phyloP scores from a whole-genome alignment of 2,888 invertebrate genomes.

The Poecilus cupreus region DNA sequence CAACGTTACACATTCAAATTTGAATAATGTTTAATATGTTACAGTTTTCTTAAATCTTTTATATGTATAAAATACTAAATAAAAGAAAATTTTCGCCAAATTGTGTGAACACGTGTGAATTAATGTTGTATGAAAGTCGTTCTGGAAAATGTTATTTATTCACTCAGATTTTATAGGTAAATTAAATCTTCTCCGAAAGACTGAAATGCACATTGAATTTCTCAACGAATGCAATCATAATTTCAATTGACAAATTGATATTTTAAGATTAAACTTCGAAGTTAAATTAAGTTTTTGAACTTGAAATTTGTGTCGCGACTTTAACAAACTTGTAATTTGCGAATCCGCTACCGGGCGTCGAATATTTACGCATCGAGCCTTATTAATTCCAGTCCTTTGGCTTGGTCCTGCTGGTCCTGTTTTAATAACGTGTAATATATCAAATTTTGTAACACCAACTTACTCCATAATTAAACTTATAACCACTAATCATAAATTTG shows the following conservation, averaged over 20 bases:
- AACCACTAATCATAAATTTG: constrained; percentile 28
- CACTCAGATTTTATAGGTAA: too few species aligned
- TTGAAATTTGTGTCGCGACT: background rate
- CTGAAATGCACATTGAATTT: background rate
- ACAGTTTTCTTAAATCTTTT: too few species aligned
- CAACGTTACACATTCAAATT: too few species aligned
- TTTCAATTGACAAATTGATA: constrained; percentile 23
- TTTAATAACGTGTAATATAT: constrained; percentile 42
- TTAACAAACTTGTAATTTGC: background rate
- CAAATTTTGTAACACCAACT: constrained; percentile 18
- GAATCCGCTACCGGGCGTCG: background rate
- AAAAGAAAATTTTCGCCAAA: too few species aligned
- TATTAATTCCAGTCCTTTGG: constrained; percentile 19
- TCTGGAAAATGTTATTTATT: too few species aligned
- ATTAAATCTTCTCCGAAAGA: background rate
- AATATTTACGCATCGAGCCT: constrained; percentile 10
- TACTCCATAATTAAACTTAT: constrained; percentile 21
- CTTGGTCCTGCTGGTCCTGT: background rate
- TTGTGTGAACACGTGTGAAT: too few species aligned
- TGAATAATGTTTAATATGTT: too few species aligned
- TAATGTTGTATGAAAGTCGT: too few species aligned
- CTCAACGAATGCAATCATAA: background rate
- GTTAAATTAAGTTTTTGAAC: background rate
- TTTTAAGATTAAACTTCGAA: constrained; percentile 13
- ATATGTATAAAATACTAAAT: too few species aligned